A percentile compares a stretch with the other conserved stretches of the same genome.
Conservation (phyloP, 2,888 invertebrate genomes). For the Polydrusus cervinus region DNA sequence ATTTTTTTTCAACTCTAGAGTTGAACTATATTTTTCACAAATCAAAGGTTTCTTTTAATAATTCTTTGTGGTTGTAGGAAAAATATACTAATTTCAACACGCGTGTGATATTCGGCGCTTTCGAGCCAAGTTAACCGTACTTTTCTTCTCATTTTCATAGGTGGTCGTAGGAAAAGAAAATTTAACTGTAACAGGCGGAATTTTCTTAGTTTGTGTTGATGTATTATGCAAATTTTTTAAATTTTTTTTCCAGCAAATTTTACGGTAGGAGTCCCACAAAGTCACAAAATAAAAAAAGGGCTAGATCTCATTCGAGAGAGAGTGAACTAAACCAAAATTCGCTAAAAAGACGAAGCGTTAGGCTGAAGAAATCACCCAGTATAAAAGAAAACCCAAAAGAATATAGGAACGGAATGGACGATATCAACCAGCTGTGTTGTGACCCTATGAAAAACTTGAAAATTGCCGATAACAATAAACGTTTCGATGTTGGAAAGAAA, state of each 20-base stretch:
- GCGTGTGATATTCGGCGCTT: too few relatives aligned
- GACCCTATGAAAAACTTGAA: conserved; percentile 60
- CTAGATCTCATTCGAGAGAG: conserved; percentile 55
- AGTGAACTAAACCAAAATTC: conserved; percentile 51
- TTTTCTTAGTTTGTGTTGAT: too few relatives aligned
- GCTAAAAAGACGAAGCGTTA: conserved; percentile 52
- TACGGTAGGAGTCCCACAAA: conserved; percentile 51
- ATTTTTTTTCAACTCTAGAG: too few relatives aligned
- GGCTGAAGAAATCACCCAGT: conserved; percentile 55
- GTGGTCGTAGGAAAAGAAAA: too few relatives aligned
- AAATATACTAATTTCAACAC: too few relatives aligned
- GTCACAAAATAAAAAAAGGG: conserved; percentile 56
- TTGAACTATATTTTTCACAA: too few relatives aligned
- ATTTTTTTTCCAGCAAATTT: conserved; percentile 45
- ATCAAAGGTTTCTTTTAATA: too few relatives aligned
- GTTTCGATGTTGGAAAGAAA: neutral
- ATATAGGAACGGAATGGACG: conserved; percentile 57
- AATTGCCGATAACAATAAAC: conserved; percentile 40
- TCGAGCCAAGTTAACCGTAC: too few relatives aligned
- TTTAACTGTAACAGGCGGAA: too few relatives aligned
- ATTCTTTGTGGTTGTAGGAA: too few relatives aligned
- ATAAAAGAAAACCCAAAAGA: conserved; percentile 52
- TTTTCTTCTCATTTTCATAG: too few relatives aligned
- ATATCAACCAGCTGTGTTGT: conserved; percentile 61
- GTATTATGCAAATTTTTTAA: too few relatives aligned